phyloP scores from a whole-genome alignment of 2,113 vertebrate species.

The Urocynchramus pylzowi region DNA sequence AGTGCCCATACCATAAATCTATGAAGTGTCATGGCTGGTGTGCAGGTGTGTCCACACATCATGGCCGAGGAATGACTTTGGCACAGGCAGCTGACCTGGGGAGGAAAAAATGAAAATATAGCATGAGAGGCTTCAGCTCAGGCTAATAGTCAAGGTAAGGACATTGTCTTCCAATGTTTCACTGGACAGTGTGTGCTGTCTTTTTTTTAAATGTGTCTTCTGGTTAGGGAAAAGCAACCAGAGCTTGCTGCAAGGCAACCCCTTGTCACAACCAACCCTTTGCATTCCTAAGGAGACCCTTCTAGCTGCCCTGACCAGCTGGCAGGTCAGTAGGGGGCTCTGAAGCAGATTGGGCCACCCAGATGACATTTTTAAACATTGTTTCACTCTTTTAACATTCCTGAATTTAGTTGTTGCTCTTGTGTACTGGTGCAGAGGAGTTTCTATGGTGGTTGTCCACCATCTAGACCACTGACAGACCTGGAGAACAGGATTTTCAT shows the following conservation, averaged over 20 bases:
- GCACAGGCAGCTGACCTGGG: not conserved
- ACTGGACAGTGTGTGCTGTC: not conserved
- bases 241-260: not conserved
- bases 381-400: not conserved
- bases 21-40: rapidly evolving
- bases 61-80: not conserved
- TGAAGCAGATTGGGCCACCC: not conserved
- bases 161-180: not conserved
- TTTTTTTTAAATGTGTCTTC: not conserved
- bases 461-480: not conserved
- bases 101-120: not conserved
- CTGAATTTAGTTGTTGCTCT: not conserved
- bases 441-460: not conserved
- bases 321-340: not conserved
- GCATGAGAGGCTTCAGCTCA: not conserved
- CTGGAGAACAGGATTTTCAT: not conserved
- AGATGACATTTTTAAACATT: not conserved
- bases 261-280: not conserved
- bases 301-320: not conserved
- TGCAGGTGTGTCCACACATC: not conserved
- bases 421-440: not conserved
- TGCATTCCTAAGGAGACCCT: not conserved
- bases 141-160: not conserved
- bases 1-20: not conserved
- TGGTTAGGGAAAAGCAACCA: not conserved